Evolutionary conservation across 2,113 vertebrate species (phyloP).

Genomic region (Sinocyclocheilus anophthalmus): DNA sequence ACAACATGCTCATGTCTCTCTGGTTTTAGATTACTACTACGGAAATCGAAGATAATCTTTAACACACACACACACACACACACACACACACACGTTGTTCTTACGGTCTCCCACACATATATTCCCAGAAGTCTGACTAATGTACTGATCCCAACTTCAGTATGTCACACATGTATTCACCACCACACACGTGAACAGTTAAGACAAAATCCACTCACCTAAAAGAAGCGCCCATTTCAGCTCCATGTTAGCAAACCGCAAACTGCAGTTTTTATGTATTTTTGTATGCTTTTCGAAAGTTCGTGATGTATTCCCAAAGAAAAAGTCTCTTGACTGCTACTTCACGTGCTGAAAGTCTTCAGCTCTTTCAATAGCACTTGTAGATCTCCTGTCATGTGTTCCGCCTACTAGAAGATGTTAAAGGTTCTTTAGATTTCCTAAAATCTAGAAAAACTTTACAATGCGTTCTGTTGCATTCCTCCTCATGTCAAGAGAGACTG

Average conservation of each 20-base stretch:
- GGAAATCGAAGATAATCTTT: neutral
- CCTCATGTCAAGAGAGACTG: neutral
- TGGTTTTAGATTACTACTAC: neutral
- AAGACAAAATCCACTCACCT: neutral
- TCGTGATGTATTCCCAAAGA: neutral
- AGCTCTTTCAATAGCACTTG: neutral
- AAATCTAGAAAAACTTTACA: neutral
- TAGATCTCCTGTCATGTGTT: neutral
- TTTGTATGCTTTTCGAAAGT: neutral
- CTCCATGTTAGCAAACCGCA: neutral
- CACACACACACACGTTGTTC: too few species aligned
- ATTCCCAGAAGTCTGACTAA: neutral
- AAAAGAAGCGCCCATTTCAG: neutral
- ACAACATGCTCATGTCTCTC: neutral
- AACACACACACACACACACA: neutral
- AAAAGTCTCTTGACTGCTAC: neutral
- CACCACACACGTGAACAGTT: neutral
- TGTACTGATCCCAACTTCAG: neutral
- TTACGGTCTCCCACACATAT: neutral
- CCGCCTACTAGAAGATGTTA: neutral
- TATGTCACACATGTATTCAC: neutral
- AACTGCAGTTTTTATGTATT: neutral
- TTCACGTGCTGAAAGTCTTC: neutral
- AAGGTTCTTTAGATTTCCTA: neutral
- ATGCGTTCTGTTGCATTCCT: neutral